Base-by-base conservation (phyloP, 2,888 invertebrate species). In the Crematogaster levior region DNA sequence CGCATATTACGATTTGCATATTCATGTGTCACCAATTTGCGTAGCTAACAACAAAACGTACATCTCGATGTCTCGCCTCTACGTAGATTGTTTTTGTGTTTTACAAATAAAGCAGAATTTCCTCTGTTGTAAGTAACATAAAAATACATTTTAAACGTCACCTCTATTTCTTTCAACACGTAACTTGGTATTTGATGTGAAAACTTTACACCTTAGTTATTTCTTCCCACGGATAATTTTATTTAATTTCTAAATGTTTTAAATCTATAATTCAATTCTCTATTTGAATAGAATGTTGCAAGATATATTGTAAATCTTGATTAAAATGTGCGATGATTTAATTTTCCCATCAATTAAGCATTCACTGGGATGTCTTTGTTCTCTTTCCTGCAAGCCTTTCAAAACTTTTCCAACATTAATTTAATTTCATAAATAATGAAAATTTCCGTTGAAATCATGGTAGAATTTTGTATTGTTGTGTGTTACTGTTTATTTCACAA, bases 351-450 rank as follows among this genome's bases (percentile, higher is more conserved):
- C 21, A 30, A 27, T 77, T 75, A 27, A 34, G 37, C 30, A 43
- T 65, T n/a, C 46, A 18, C 10, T 15, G 65, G 10, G 9, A 60
- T 37, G 27, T 21, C 72, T 83, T 81, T 85, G 56, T 85, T 84
- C 40, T 37, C 30, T 85, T 79, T 51, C 75, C 48, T 63, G 60
- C 58, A 72, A 73, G 37, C 53, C 75, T 83, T 80, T 79, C 58
- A 75, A 27, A 56, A 27, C 24, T 24, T 72, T 72, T 72, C 2
- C 21, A 63, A 75, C 73, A 72, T 84, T 40, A 82, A 87, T 87
- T 85, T 85, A 87, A 88, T 88, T 85, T 77, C 79, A 34, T 34
- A 56, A 46, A 68, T 10, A 3, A 18, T 18, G 0, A 43, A 56
- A 58, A 70, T 43, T 43, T 56, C 0, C 1, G 3, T 21, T 24